Conservation (phyloP, 2,888 invertebrate species). For the Petrolisthes cinctipes region DNA sequence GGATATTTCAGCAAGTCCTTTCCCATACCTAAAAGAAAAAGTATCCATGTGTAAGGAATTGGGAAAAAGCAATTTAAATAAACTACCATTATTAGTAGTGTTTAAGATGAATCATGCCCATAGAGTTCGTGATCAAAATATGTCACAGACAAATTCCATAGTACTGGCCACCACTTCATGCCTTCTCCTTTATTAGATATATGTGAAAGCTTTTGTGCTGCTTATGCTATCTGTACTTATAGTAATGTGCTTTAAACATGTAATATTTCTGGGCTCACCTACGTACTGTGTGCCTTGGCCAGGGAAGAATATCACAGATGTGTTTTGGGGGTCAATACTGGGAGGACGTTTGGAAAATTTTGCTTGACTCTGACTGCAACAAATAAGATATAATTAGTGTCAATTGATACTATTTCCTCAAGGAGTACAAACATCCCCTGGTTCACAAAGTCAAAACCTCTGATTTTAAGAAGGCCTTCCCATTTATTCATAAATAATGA, state of each 20-base stretch:
- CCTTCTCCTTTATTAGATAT: no score
- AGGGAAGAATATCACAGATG: slow-evolving; percentile 81
- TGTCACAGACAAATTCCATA: no score
- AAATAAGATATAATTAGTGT: not conserved
- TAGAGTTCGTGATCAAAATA: no score
- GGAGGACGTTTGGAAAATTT: slow-evolving; percentile 51
- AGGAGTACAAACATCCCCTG: no score
- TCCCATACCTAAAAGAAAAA: slow-evolving; percentile 78
- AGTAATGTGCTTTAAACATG: not conserved
- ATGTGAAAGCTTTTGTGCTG: no score
- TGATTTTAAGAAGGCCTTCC: no score
- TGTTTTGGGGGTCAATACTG: slow-evolving; percentile 45
- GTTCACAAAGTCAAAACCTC: no score
- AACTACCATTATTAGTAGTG: not conserved
- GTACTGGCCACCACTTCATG: no score
- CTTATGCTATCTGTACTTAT: no score
- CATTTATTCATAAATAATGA: no score
- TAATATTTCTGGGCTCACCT: slow-evolving; percentile 66
- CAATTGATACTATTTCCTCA: not conserved
- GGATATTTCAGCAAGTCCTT: slow-evolving; percentile 80
- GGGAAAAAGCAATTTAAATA: not conserved
- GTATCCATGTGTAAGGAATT: no score
- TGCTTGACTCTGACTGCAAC: slow-evolving; percentile 58
- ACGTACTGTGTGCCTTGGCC: slow-evolving; percentile 81
- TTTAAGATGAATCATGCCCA: not conserved